Base-by-base conservation (phyloP, 2,888 invertebrate genomes). In the Ophioninae sp. region DNA sequence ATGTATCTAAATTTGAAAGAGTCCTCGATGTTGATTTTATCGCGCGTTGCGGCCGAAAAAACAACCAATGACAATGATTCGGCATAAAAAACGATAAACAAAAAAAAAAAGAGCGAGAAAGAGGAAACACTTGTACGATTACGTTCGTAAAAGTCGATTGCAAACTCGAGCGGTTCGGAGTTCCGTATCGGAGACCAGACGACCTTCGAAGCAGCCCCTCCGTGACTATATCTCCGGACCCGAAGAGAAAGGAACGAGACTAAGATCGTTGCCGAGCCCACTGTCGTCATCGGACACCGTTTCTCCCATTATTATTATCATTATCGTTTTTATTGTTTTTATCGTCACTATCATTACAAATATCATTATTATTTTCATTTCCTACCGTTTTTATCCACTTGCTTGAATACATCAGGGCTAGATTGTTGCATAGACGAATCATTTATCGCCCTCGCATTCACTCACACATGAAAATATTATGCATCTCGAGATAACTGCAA, bases 181-280 rank as follows among this genome's bases (percentile, higher is more conserved):
- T 86, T 86, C 86, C 86, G 86, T 86, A 86, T 83, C 79, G 79
- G 65, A 74, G 81, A 86, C 86, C 37, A 56, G 85, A 72, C 68
- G 85, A 78, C 86, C 86, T 85, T 85, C 86, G 79, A 67, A 76
- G 73, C 58, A 69, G 58, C 23, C 63, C 76, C 59, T 41, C 17
- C 72, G 37, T 67, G 39, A 65, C 51, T 74, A 74, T 74, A 22
- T 22, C 77, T 37, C 20, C 73, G 67, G 17, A 20, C 73, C 73
- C 77, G 59, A 79, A 82, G 85, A 80, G 85, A 85, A 85, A 85
- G 85, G 85, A 85, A 85, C 72, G 22, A 71, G 58, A 51, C 63
- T 59, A 64, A 79, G 79, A 71, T 73, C 64, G 51, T 61, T 37
- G 61, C 58, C 79, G 68, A 80, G 71, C 77, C 69, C 59, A 56